Percentiles rank a stretch among this genome's conserved stretches.
These are phyloP conservation scores for Formica exsecta DNA, from an alignment of 1,140 invertebrate genomes.

Conservation along the genomic window DNA sequence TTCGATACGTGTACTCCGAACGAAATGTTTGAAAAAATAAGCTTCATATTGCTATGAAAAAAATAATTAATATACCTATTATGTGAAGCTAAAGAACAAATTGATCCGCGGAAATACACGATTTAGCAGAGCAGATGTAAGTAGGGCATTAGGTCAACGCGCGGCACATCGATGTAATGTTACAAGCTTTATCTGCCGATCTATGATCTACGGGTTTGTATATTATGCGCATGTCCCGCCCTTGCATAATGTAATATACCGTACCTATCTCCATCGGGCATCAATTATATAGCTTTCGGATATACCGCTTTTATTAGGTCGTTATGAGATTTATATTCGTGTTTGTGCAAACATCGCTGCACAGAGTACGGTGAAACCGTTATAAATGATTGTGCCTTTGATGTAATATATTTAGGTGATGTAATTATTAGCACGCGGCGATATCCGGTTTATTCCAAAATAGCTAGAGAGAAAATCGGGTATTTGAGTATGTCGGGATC, in stretches of 20 bases:
- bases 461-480: neutral
- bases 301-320: neutral
- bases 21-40: neutral
- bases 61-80: too few relatives aligned
- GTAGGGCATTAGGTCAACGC: slow-evolving; percentile 76
- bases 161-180: slow-evolving; percentile 69
- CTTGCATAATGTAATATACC: slow-evolving; percentile 6
- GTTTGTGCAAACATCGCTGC: slow-evolving; percentile 6
- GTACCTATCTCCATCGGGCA: neutral
- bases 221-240: slow-evolving; percentile 30
- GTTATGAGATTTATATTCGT: slow-evolving; percentile 17
- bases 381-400: neutral
- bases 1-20: too few relatives aligned
- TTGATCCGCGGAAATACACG: slow-evolving; percentile 40
- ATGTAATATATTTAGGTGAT: neutral
- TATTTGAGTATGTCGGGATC: neutral
- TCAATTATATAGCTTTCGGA: slow-evolving; percentile 31
- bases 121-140: slow-evolving; percentile 56
- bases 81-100: slow-evolving; percentile 52
- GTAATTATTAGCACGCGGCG: neutral
- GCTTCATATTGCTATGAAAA: neutral
- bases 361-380: too few relatives aligned
- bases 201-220: slow-evolving; percentile 49
- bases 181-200: slow-evolving; percentile 43
- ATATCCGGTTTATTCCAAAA: neutral